Evolutionary conservation across 2,888 invertebrate genomes (phyloP).

Genomic region (Dicycla oo): DNA sequence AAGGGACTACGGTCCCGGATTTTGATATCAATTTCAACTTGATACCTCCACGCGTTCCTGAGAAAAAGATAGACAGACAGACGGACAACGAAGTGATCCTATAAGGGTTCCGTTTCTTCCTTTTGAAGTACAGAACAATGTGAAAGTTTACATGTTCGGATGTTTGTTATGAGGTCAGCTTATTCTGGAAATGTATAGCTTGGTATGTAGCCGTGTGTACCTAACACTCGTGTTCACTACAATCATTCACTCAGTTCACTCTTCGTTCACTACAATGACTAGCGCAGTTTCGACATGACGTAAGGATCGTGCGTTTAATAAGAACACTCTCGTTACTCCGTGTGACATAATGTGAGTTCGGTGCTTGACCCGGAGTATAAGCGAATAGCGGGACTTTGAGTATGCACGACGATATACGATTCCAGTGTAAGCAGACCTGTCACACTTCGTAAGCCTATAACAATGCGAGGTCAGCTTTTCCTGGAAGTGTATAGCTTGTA

Average conservation of each 20-base stretch:
- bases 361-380: constrained; percentile 33
- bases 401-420: background rate
- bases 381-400: constrained; percentile 41
- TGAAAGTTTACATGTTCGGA: no score
- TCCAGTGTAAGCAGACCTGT: background rate
- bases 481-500: background rate
- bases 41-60: no score
- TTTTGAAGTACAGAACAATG: no score
- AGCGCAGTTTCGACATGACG: constrained; percentile 65
- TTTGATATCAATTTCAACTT: no score
- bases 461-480: background rate
- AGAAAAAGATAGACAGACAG: no score
- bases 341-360: constrained; percentile 67
- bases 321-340: constrained; percentile 67
- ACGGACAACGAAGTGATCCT: no score
- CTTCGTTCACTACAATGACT: constrained; percentile 30
- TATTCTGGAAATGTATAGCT: no score
- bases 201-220: no score
- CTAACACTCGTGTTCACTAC: background rate
- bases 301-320: constrained; percentile 66
- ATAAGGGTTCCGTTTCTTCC: no score
- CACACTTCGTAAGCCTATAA: no score
- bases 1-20: no score
- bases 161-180: no score
- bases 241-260: constrained; percentile 9